These are phyloP conservation scores for Sciurus niger DNA, from an alignment of 2,113 vertebrate species.

Conservation along the genomic window DNA sequence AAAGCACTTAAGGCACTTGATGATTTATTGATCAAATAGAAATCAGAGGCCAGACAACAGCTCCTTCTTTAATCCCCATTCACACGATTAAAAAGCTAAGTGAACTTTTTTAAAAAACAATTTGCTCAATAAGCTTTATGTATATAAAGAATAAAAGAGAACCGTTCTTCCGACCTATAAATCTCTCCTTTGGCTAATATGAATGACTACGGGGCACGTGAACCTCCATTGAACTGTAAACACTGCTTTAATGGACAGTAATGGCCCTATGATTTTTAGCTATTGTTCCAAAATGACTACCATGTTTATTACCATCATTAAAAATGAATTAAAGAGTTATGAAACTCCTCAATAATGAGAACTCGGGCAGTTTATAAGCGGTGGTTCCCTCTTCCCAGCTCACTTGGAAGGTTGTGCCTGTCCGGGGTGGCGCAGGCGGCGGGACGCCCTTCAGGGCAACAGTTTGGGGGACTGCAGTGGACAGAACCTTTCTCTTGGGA, in stretches of 20 bases:
- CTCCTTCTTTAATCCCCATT: constrained; percentile 89
- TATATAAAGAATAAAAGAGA: constrained; percentile 76
- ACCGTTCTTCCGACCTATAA: constrained; percentile 84
- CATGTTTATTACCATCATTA: constrained; percentile 90
- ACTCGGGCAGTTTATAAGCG: constrained; percentile 85
- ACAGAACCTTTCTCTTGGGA: neutral
- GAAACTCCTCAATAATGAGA: constrained; percentile 90
- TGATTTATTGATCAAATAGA: constrained; percentile 92
- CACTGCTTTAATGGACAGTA: constrained; percentile 91
- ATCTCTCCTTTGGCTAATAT: constrained; percentile 86
- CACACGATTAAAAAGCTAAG: constrained; percentile 87
- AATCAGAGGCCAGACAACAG: constrained; percentile 87
- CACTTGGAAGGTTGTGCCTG: constrained; percentile 15
- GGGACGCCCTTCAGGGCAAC: neutral
- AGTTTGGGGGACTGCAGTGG: neutral
- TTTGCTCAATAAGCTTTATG: constrained; percentile 81
- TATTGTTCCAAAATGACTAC: constrained; percentile 91
- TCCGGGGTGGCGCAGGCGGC: neutral
- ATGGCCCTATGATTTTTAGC: constrained; percentile 91
- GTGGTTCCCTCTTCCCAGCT: constrained; percentile 6
- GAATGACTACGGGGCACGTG: constrained; percentile 86
- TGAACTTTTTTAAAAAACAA: constrained; percentile 73
- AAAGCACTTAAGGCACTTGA: constrained; percentile 91
- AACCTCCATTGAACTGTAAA: constrained; percentile 91
- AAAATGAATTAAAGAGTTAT: constrained; percentile 91